Base-by-base conservation (phyloP, 2,888 invertebrate species). In the Anarsia innoxiella region DNA sequence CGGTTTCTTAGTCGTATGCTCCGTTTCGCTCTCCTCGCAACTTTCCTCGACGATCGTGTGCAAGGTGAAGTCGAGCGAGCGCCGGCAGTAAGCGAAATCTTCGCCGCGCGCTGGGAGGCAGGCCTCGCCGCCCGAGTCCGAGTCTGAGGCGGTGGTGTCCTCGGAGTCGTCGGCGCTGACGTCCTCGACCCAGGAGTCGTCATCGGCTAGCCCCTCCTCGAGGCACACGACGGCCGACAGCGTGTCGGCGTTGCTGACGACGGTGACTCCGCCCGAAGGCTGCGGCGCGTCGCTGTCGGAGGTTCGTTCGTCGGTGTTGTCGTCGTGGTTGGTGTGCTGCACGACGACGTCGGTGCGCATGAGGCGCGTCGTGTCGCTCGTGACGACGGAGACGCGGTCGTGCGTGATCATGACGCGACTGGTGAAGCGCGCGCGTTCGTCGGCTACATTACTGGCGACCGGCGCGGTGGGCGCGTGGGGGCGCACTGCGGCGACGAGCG, bases 11-110 rank as follows among this genome's bases (percentile, higher is more conserved):
- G 72, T 70, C 50, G 80, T 68, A 28, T 89, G 90, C 56, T 94
- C 94, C 43, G 92, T 88, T 73, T 94, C 94, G 71, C 95, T 95
- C 73, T 96, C 96, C 79, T 96, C 96, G 70, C 96, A 96, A 58
- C 95, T 95, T 76, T 96, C 96, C 79, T 96, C 96, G 15, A 95
- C 92, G 51, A 96, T 96, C 1, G 96, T 96, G 64, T 96, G 96
- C 45, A 96, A 80, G 1, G 95, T 95, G 66, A 95, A 95, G 75
- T 96, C 95, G 58, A 95, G 91, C 39, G 92, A 89, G 36, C 94
- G 88, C 12, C 94, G 87, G 63, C 93, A 92, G 64, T 94, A 95
- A 2, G 93, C 86, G 29, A 94, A 86, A 45, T 94, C 94, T 44
- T 94, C 94, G 56, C 95, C 93, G 3, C 93, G 88, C 55, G 93